Evolutionary conservation across 1,140 invertebrate species (phyloP), one percentile per base, ranked within the genome.

Genomic region (Antheraea pernyi): DNA sequence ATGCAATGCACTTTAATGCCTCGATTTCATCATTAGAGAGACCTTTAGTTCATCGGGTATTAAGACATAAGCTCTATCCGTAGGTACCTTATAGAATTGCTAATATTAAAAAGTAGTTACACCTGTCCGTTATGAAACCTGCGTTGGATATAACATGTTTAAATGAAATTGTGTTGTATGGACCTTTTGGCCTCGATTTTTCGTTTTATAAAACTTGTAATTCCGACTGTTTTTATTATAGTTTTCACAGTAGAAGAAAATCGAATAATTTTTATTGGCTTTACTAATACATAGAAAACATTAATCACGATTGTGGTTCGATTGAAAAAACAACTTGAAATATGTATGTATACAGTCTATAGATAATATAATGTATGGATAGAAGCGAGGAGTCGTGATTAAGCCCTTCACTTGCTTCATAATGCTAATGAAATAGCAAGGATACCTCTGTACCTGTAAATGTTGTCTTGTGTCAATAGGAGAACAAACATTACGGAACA

Each of bases 21-120:
- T 60, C 22, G 22, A 19, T 60, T 60, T 60, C 59, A 60, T 60
- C n/a, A 60, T 60, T 8, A 42, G 39, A 18, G 59, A 60, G 59
- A 60, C 59, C 59, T 60, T 60, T 60, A 22, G 59, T 67, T 71
- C 53, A 70, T 66, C 64, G 59, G 6, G 39, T 71, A 64, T 71
- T 67, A 74, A 74, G 19, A 63, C 39, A 66, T 66, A 59, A 61
- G 58, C 53, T 61, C 71, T 42, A 37, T 39, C 18, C 39, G 77
- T 82, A 77, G 75, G 81, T 78, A 78, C 77, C 58, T 75, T 70
- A 79, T 82, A 75, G 81, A 85, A 77, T 85, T 81, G 79, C 82
- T 78, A 83, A 85, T 81, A 78, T 68, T 83, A 30, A 78, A 84
- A 83, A 79, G 78, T 77, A 75, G 48, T 69, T n/a, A 39, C 39